Base-by-base conservation (phyloP, 1,140 invertebrate genomes). In the Gonatopus flavifemur region DNA sequence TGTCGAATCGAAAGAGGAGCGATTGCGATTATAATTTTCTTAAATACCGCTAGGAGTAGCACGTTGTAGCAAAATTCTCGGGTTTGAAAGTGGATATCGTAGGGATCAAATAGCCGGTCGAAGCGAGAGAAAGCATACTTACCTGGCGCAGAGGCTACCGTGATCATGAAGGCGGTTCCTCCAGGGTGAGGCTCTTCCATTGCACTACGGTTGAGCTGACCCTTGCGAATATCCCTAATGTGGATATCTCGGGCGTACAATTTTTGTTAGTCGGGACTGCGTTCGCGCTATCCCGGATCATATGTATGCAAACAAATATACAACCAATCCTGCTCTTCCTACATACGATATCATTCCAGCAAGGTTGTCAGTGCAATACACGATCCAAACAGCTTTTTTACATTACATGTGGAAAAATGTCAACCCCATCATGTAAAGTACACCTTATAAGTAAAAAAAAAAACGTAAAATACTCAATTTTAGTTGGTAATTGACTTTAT, bases 151-250 rank as follows among this genome's bases (percentile, higher is more conserved):
- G 83, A 81, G 80, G 76, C 74, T 75, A 83, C 81, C 81, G 70
- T 83, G 83, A 84, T 85, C 83, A 83, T 24, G 55, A 82, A 86
- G 84, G 83, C 72, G 81, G 82, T 83, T 81, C 76, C 80, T 81
- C 81, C 82, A 83, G 82, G 80, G 77, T 62, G 83, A 84, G 83
- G 72, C 82, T 79, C 64, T 69, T 57, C 76, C 82, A 83, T 83
- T 84, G 81, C 82, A 83, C 82, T 74, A 59, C 70, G 81, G 76
- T 69, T 66, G 66, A 77, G 80, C 70, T 83, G 81, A 83, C 79
- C 69, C 75, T 72, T 62, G 59, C 57, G 59, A 62, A 62, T 60
- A 50, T 49, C 57, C 53, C 57, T 62, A 62, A 62, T 57, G 59
- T 62, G 59, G 59, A 49, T 57, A 60, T 62, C 59, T 62, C 59